Percentiles rank a stretch among this genome's conserved stretches.
Evolutionary conservation across 2,888 invertebrate species (phyloP).

Genomic region (Corbicula japonica): DNA sequence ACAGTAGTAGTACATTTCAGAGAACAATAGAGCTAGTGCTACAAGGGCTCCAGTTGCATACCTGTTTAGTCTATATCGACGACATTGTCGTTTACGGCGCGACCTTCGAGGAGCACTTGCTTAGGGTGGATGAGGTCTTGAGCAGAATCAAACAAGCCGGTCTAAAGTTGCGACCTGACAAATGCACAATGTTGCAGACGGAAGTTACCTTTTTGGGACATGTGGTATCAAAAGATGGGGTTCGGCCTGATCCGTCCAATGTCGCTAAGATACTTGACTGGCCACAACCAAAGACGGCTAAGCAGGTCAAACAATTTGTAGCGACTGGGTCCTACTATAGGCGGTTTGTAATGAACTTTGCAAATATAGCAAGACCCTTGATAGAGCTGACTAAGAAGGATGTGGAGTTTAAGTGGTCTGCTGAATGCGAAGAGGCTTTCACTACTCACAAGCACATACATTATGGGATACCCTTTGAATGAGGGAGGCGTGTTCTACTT

Average conservation of each 20-base stretch:
- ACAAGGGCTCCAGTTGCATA: slow-evolving; percentile 24
- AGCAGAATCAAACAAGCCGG: neutral
- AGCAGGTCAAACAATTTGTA: slow-evolving; percentile 28
- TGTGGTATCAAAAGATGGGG: slow-evolving; percentile 18
- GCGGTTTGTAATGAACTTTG: slow-evolving; percentile 13
- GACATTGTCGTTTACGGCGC: slow-evolving; percentile 21
- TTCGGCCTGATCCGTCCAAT: slow-evolving; percentile 14
- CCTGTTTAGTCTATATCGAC: slow-evolving; percentile 33
- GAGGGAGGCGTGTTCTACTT: neutral
- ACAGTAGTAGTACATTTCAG: slow-evolving; percentile 26
- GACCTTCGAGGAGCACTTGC: slow-evolving; percentile 23
- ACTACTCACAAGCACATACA: slow-evolving; percentile 13
- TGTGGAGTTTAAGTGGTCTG: neutral
- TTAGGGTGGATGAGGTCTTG: slow-evolving; percentile 22
- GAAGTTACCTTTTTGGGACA: slow-evolving; percentile 32
- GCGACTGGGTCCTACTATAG: slow-evolving; percentile 6
- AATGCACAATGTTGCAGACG: slow-evolving; percentile 19
- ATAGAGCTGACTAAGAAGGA: too few species aligned
- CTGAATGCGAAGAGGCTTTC: slow-evolving; percentile 1
- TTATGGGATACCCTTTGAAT: slow-evolving; percentile 27
- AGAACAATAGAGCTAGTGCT: slow-evolving; percentile 32
- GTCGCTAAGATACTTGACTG: slow-evolving; percentile 18
- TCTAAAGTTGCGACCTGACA: slow-evolving; percentile 1
- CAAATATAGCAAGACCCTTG: slow-evolving; percentile 14
- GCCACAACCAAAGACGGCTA: slow-evolving; percentile 16